Conservation (phyloP, 2,888 invertebrate species). For the Leptopterna dolabrata region DNA sequence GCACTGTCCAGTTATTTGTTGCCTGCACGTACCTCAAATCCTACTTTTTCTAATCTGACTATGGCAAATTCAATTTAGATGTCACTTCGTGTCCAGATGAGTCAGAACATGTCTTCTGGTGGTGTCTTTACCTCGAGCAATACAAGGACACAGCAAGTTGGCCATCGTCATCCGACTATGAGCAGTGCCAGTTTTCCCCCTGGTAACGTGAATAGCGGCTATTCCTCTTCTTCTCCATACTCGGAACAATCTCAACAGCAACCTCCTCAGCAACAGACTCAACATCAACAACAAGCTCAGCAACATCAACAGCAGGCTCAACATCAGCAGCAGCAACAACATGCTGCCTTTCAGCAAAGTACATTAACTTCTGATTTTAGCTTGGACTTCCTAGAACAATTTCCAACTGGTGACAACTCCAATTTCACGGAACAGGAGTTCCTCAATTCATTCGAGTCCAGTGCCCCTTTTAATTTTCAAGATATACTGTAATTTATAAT, state of each 20-base stretch:
- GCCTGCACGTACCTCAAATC: neutral
- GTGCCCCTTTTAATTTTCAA: constrained; percentile 76
- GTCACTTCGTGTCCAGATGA: constrained; percentile 59
- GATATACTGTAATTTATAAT: constrained; percentile 70
- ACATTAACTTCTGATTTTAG: constrained; percentile 71
- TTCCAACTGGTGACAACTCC: constrained; percentile 81
- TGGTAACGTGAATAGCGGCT: constrained; percentile 75
- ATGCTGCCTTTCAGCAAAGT: constrained; percentile 18
- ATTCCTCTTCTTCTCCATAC: constrained; percentile 16
- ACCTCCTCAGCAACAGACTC: constrained; percentile 16
- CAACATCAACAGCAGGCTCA: constrained; percentile 59
- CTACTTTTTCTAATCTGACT: neutral
- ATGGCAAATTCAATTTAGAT: constrained; percentile 48
- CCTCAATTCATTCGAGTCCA: constrained; percentile 84
- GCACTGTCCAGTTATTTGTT: too few species aligned
- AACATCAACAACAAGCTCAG: neutral
- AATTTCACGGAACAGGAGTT: constrained; percentile 78
- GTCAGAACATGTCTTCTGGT: constrained; percentile 53
- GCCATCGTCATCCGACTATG: constrained; percentile 66
- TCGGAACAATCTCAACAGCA: constrained; percentile 35
- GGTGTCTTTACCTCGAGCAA: constrained; percentile 31
- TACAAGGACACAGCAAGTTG: constrained; percentile 22
- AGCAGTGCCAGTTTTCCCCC: constrained; percentile 70
- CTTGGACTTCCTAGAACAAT: constrained; percentile 70
- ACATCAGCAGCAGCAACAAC: constrained; percentile 58